Base-by-base conservation (phyloP, 2,888 invertebrate genomes). In the Drosophila antonietae region DNA sequence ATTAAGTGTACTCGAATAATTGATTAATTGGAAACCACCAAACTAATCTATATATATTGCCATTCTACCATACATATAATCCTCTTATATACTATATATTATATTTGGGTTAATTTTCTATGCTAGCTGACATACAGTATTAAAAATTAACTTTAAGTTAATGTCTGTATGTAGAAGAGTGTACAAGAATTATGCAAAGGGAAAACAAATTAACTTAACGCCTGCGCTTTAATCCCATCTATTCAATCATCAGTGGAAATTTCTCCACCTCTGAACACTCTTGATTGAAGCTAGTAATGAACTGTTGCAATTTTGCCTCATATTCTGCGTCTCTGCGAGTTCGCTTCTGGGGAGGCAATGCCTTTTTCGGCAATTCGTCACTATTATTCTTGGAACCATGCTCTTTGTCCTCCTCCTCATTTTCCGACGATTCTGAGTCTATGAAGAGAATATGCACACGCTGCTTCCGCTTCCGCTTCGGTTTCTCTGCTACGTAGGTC, bases 241-340 rank as follows among this genome's bases (percentile, higher is more conserved):
- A 91, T 73, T 92, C 92, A 35, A 92, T 69, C n/a, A 90, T 60
- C 7, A 92, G 18, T 28, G 91, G 69, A 74, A 87, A 93, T n/a
- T 89, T 70, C 7, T 90, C 89, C 9, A 92, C 91, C 67, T 93
- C 92, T 43, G 88, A 81, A 51, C 91, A 91, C 86, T 92, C 86
- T 59, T 87, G 81, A 63, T 92, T 92, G 61, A 92, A 92, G 46
- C 91, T 90, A n/a, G 83, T 75, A 7, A 89, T 75, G 51, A 90
- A 93, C 9, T 88, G 72, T 0, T 84, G 60, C 6, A 93, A 44
- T 31, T 90, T 86, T 3, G 67, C 66, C 23, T 81, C 83, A 7
- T 73, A 68, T 15, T 73, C 70, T 18, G 53, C 18, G 67, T 89
- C 87, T 41, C 68, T 79, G 3, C 81, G 73, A 15, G 71, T 52